Evolutionary conservation across 2,797 vertebrate genomes (phyloP).

Genomic region (Oceanodroma leucorhoa): DNA sequence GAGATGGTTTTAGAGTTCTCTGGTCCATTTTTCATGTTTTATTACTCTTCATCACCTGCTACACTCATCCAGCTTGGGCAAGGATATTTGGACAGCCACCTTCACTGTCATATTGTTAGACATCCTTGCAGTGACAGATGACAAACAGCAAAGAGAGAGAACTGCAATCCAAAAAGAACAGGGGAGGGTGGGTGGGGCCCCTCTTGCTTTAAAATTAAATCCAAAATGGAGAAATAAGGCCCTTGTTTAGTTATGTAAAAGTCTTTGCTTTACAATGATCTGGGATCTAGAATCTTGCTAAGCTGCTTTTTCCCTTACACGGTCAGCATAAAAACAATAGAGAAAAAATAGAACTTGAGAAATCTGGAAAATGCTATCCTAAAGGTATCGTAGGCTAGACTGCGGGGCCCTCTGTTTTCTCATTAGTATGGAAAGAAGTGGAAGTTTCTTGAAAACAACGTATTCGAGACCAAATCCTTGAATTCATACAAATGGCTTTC

Average conservation of each 20-base stretch:
- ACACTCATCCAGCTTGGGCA: neutral
- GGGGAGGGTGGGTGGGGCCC: accelerated
- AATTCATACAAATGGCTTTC: neutral
- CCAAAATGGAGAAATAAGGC: neutral
- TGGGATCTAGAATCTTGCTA: neutral
- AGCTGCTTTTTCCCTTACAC: neutral
- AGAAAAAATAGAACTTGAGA: conserved; percentile 22
- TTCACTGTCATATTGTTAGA: neutral
- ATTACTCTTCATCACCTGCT: neutral
- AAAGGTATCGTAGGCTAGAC: neutral
- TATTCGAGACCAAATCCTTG: neutral
- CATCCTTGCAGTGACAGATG: neutral
- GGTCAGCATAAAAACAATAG: conserved; percentile 32
- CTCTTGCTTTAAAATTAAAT: neutral
- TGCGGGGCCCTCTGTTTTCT: neutral
- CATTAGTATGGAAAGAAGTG: neutral
- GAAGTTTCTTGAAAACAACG: neutral
- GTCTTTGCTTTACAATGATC: neutral
- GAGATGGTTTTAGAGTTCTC: neutral
- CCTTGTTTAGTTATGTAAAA: neutral
- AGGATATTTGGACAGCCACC: neutral
- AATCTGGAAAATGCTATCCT: conserved; percentile 36
- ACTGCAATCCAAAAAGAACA: neutral
- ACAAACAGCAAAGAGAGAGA: neutral
- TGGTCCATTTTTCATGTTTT: neutral